These are phyloP conservation scores for Cyclopterus lumpus DNA, from an alignment of 2,797 vertebrate genomes.

Conservation along the genomic window DNA sequence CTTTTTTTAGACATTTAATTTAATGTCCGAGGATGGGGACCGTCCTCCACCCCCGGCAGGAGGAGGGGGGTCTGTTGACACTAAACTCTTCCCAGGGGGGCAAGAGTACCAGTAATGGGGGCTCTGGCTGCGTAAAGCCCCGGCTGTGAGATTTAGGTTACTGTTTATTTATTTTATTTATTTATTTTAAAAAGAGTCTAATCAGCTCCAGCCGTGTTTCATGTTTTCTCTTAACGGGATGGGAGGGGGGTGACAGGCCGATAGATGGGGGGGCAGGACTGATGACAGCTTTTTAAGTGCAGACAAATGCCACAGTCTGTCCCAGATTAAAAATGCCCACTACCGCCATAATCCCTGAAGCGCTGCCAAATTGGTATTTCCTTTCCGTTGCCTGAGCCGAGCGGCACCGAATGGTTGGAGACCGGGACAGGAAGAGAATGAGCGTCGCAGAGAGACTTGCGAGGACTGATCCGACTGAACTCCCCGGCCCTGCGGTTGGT, in stretches of 20 bases:
- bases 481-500: background rate
- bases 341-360: slow-evolving; percentile 73
- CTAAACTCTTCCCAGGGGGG: slow-evolving; percentile 67
- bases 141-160: slow-evolving; percentile 67
- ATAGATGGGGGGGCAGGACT: slow-evolving; percentile 40
- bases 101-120: slow-evolving; percentile 63
- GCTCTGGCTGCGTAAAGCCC: slow-evolving; percentile 59
- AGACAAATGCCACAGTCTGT: slow-evolving; percentile 75
- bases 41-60: slow-evolving; percentile 28
- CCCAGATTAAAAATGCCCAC: slow-evolving; percentile 76
- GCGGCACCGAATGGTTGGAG: slow-evolving; percentile 27
- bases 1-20: background rate
- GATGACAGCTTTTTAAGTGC: slow-evolving; percentile 76
- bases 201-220: slow-evolving; percentile 67
- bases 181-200: slow-evolving; percentile 68
- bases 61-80: slow-evolving; percentile 52
- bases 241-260: slow-evolving; percentile 42
- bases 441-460: background rate
- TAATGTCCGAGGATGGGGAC: slow-evolving; percentile 21
- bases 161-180: slow-evolving; percentile 66
- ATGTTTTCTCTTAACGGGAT: slow-evolving; percentile 32
- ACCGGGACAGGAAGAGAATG: slow-evolving; percentile 15
- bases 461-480: slow-evolving; percentile 16
- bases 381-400: slow-evolving; percentile 44
- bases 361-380: slow-evolving; percentile 77